Evolutionary conservation across 2,113 vertebrate genomes (phyloP).

Genomic region (Campylorhamphus procurvoides): DNA sequence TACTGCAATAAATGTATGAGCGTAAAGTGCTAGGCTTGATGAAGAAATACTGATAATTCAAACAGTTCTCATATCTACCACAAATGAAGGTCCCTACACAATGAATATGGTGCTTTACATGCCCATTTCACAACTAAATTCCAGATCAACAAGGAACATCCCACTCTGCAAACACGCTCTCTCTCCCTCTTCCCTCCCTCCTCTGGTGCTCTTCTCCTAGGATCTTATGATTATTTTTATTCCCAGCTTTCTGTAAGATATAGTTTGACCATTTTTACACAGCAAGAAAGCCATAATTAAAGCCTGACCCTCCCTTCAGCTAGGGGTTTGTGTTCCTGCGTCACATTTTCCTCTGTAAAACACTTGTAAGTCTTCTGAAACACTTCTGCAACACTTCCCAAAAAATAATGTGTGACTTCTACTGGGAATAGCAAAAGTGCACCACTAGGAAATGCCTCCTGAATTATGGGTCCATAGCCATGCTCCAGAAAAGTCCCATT

Average conservation of each 20-base stretch:
- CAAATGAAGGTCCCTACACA: background rate
- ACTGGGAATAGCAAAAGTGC: background rate
- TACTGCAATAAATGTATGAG: background rate
- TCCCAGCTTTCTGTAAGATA: background rate
- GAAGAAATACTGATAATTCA: background rate
- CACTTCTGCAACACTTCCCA: background rate
- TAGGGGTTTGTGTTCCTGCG: background rate
- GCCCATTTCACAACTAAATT: background rate
- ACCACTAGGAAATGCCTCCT: background rate
- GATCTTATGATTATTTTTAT: background rate
- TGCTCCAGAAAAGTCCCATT: background rate
- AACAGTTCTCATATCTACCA: background rate
- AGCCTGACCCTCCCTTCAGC: background rate
- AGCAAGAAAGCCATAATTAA: background rate
- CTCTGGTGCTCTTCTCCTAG: background rate
- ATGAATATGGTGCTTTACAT: background rate
- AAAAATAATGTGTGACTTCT: background rate
- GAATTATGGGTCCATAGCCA: background rate
- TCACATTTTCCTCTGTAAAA: background rate
- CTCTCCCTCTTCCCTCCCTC: background rate
- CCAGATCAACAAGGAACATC: background rate
- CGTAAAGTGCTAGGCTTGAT: background rate
- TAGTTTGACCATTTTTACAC: background rate
- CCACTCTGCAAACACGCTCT: background rate
- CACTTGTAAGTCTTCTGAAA: background rate